Evolutionary conservation across 2,113 vertebrate genomes (phyloP), one percentile per base, ranked within the genome.

Genomic region (Nestor notabilis): DNA sequence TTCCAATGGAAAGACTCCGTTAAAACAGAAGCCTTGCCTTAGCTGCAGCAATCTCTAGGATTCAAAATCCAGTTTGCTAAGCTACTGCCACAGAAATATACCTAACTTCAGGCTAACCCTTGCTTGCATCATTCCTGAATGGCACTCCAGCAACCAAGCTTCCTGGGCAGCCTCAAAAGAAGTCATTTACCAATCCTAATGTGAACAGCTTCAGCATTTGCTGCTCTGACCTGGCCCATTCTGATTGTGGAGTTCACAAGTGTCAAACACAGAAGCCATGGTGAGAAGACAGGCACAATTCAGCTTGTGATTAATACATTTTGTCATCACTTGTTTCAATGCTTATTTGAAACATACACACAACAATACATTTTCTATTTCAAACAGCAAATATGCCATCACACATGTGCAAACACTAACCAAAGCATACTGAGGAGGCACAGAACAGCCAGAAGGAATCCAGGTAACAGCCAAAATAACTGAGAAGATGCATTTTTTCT

Each of bases 381-480:
- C 61, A 74, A 63, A 92, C 17, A 28, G 53, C 79, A 75, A 56
- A 95, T 83, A 96, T 88, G 55, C 43, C 78, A 90, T 63, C 64
- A 53, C 52, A 83, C 49, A 70, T 96, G 89, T 95, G 87, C 35
- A 68, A 87, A 92, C 77, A 55, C 28, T 47, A 71, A 52, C 78
- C 27, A 80, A 89, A 93, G 41, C 81, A 10, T 35, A 94, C 10
- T 2, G 83, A 98, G 89, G 83, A 98, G 89, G 96, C 93, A 96
- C 91, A 95, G 82, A 91, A 91, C 89, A 92, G 87, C 83, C 83
- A 82, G 75, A 78, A 89, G 69, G 93, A 92, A 86, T 91, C 94
- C 89, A 93, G 91, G 64, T 39, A 95, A 52, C 11, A 83, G 61
- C 69, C 80, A 65, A 37, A 91, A 83, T 64, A 74, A 70, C 89